Evolutionary conservation across 2,888 invertebrate species (phyloP), one percentile per base, ranked within the genome.

Genomic region (Blastobasis lacticolella): DNA sequence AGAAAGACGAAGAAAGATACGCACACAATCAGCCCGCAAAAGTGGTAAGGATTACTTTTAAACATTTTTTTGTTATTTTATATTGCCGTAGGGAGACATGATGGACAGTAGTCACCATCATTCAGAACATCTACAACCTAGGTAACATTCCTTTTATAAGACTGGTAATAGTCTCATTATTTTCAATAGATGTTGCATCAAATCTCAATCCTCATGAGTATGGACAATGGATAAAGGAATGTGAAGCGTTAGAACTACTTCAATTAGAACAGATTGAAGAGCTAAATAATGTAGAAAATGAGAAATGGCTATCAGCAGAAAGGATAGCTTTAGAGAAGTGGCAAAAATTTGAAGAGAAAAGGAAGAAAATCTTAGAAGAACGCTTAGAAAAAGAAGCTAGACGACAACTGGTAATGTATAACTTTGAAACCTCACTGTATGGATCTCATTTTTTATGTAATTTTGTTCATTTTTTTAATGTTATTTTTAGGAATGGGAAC

Each of bases 301-400:
- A 86, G 50, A 88, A 90, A 60, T 95, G 95, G 95, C 59, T 92
- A 37, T 83, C 90, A 61, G 90, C 91, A 10, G 95, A 95, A 78
- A 78, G 86, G 56, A 73, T 89, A 59, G 91, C 93, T 0, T 90
- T 92, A 57, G 81, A 89, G 59, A 89, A 91, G 60, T 95, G 94
- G 90, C 73, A 78, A 37, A 81, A 90, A 63, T 69, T 92, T 42
- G 92, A 93, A 65, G 82, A 88, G 53, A 89, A 89, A 57, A 86
- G 90, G 47, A 83, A 89, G 53, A 81, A 78, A 50, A 83, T 91
- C 1, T 83, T 89, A 54, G 89, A 90, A 55, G 89, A 90, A 60
- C 85, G 90, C 56, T 81, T 90, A 45, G 90, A 90, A 62, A 89
- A 92, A 70, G 92, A 92, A 59, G 89, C 88, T 43, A 89, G 89